A percentile compares a stretch with the other conserved stretches of the same genome.
phyloP scores from a whole-genome alignment of 2,797 vertebrate genomes.

The Oreochromis mossambicus region DNA sequence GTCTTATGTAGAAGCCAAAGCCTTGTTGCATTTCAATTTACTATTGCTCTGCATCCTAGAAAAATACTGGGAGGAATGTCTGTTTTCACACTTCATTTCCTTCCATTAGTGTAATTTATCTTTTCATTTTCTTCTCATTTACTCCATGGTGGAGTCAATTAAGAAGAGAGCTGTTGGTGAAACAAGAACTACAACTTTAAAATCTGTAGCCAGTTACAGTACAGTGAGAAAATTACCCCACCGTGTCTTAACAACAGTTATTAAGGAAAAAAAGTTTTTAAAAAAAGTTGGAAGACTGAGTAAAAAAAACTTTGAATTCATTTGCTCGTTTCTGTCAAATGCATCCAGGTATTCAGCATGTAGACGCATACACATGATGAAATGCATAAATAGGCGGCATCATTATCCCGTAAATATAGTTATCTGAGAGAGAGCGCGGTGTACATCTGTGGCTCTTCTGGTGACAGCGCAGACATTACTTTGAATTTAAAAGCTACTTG shows the following conservation, averaged over 20 bases:
- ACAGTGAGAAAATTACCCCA: neutral
- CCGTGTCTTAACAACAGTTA: neutral
- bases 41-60: slow-evolving; percentile 48
- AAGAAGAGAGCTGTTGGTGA: slow-evolving; percentile 58
- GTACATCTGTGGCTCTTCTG: slow-evolving; percentile 18
- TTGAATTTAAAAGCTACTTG: slow-evolving; percentile 48
- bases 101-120: slow-evolving; percentile 73
- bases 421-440: neutral
- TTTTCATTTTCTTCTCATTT: slow-evolving; percentile 77
- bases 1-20: slow-evolving; percentile 52
- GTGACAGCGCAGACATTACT: slow-evolving; percentile 39
- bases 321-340: neutral
- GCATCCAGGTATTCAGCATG: neutral
- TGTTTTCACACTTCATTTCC: slow-evolving; percentile 72
- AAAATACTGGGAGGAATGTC: slow-evolving; percentile 70
- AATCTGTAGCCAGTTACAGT: slow-evolving; percentile 26
- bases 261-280: neutral
- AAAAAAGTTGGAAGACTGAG: neutral
- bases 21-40: slow-evolving; percentile 82
- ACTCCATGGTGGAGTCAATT: slow-evolving; percentile 71
- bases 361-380: neutral
- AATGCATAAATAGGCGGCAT: neutral
- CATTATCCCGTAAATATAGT: neutral
- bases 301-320: neutral
- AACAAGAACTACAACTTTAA: slow-evolving; percentile 48